Evolutionary conservation across 1,140 invertebrate genomes (phyloP).

Genomic region (Drosophila sp.): DNA sequence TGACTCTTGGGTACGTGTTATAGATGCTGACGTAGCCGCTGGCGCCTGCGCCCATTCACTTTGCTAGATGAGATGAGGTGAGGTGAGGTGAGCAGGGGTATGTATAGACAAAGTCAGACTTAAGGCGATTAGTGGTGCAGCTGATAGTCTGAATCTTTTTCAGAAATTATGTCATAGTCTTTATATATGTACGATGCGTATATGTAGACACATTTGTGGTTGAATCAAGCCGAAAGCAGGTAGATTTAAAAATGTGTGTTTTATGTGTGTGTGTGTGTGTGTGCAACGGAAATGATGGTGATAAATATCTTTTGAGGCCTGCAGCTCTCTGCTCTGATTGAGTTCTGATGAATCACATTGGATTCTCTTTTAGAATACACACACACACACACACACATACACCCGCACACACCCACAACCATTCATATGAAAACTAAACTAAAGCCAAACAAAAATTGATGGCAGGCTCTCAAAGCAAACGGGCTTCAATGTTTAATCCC

Average conservation of each 20-base stretch:
- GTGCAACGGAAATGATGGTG: conserved; percentile 12
- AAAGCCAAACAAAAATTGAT: conserved; percentile 1
- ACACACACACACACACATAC: background rate
- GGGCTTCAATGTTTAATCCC: background rate
- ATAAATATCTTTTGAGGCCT: conserved; percentile 20
- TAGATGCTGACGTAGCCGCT: conserved; percentile 63
- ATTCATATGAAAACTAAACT: background rate
- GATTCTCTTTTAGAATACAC: background rate
- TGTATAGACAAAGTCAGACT: conserved; percentile 59
- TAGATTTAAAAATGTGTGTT: conserved; percentile 4
- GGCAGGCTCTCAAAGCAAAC: background rate
- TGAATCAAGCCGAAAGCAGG: conserved; percentile 5
- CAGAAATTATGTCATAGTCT: conserved; percentile 21
- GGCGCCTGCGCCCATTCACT: conserved; percentile 63
- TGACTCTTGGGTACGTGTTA: conserved; percentile 41
- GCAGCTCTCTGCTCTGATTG: conserved; percentile 9
- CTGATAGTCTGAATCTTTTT: conserved; percentile 46
- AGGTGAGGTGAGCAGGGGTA: conserved; percentile 34
- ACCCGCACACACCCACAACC: too few relatives aligned
- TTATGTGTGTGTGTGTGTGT: background rate
- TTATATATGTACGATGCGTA: background rate
- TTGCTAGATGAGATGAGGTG: conserved; percentile 2
- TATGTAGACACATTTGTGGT: background rate
- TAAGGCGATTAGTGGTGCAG: conserved; percentile 59
- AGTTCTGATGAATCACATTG: conserved; percentile 5